Evolutionary conservation across 2,113 vertebrate species (phyloP).

Genomic region (Deroptyus accipitrinus): DNA sequence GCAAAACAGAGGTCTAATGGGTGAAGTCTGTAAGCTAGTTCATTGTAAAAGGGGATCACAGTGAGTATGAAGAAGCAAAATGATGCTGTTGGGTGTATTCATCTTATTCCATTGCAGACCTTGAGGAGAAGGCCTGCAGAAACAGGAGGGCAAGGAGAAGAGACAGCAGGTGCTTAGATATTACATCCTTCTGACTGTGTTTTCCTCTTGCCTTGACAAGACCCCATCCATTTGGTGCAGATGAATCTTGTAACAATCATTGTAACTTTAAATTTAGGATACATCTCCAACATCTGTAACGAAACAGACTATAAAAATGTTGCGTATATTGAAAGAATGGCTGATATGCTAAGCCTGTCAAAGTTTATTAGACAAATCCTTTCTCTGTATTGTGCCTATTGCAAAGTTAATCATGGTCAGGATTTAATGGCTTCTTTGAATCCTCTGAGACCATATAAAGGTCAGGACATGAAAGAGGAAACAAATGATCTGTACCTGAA

Average conservation of each 20-base stretch:
- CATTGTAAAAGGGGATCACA: neutral
- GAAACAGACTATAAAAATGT: neutral
- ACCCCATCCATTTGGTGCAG: neutral
- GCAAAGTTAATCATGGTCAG: neutral
- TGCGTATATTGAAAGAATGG: neutral
- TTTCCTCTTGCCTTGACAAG: neutral
- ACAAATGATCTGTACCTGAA: neutral
- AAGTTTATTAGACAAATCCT: neutral
- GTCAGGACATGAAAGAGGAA: neutral
- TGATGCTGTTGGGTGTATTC: neutral
- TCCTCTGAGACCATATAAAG: neutral
- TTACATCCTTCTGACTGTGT: neutral
- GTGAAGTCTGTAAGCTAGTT: neutral
- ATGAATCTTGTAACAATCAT: neutral
- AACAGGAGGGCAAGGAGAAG: neutral
- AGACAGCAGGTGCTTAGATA: neutral
- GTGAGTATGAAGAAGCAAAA: neutral
- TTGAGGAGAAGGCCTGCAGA: neutral
- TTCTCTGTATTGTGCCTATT: neutral
- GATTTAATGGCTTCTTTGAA: constrained; percentile 13
- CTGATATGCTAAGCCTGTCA: neutral
- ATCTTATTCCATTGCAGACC: neutral
- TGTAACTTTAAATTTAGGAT: neutral
- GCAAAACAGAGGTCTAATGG: neutral
- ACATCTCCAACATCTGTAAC: neutral